Evolutionary conservation across 2,797 vertebrate species (phyloP).

Genomic region (Enteromius afrohamiltoni): DNA sequence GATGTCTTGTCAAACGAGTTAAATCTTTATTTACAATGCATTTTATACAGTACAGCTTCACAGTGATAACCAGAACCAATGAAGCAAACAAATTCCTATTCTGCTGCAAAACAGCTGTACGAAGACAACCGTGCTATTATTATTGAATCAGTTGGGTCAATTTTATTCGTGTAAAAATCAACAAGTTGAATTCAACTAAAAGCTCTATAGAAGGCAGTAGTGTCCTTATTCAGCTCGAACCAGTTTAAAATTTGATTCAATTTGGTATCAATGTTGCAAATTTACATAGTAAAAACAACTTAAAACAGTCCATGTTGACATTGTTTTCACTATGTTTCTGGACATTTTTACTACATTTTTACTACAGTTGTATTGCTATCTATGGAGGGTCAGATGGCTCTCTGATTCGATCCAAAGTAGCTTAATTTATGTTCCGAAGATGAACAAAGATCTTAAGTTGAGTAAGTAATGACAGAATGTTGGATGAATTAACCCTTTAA

Average conservation of each 20-base stretch:
- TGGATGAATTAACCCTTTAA: too few relatives aligned
- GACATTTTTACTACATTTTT: too few relatives aligned
- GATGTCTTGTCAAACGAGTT: neutral
- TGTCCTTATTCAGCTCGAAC: neutral
- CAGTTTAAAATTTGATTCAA: neutral
- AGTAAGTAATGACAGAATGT: too few relatives aligned
- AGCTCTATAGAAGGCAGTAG: neutral
- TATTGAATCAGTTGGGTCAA: neutral
- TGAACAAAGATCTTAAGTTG: too few relatives aligned
- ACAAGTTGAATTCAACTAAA: neutral
- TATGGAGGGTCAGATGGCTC: too few relatives aligned
- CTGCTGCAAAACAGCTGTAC: neutral
- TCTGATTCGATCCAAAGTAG: too few relatives aligned
- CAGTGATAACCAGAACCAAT: neutral
- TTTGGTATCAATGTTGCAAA: neutral
- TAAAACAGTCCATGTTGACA: too few relatives aligned
- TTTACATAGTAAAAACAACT: neutral
- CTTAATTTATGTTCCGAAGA: too few relatives aligned
- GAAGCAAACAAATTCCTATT: neutral
- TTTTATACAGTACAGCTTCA: neutral
- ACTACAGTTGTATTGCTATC: too few relatives aligned
- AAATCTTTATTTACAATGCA: neutral
- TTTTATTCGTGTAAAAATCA: neutral
- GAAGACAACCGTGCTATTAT: neutral
- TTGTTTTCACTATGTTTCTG: too few relatives aligned